Evolutionary conservation across 35 echinoderm and acorn worm species (phyloP).

Genomic region (Ophiothrix spiculata): DNA sequence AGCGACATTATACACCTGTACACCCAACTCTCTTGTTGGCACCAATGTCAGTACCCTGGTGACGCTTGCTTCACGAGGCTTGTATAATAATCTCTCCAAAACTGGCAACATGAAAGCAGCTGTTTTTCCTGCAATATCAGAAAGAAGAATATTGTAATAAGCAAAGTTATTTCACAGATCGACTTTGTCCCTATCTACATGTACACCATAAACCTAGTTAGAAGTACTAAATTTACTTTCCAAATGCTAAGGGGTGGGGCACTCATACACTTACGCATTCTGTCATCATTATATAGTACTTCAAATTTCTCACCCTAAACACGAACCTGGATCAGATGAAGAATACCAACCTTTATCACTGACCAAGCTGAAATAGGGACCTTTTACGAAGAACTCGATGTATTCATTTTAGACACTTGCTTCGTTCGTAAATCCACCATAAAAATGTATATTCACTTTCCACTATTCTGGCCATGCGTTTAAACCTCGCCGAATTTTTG

Average conservation of each 20-base stretch:
- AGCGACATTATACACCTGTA: constrained; percentile 77
- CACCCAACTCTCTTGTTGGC: constrained; percentile 91
- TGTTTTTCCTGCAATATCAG: constrained; percentile 79
- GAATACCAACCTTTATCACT: too few relatives aligned
- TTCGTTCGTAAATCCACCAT: too few relatives aligned
- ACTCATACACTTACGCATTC: too few relatives aligned
- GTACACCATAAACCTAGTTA: neutral
- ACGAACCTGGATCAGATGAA: too few relatives aligned
- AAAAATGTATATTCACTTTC: too few relatives aligned
- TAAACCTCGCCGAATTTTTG: too few relatives aligned
- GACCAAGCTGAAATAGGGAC: too few relatives aligned
- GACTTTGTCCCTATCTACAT: neutral
- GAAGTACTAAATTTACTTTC: neutral
- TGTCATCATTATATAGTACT: too few relatives aligned
- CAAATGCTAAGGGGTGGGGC: neutral
- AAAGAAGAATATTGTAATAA: neutral
- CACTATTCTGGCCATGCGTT: too few relatives aligned
- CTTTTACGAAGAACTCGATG: too few relatives aligned
- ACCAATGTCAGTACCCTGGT: constrained; percentile 81
- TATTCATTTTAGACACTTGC: too few relatives aligned
- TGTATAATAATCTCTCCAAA: constrained; percentile 88
- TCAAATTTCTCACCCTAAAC: too few relatives aligned
- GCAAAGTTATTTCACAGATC: neutral
- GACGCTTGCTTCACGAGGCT: constrained; percentile 73
- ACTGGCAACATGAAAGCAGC: constrained; percentile 97